These are phyloP conservation scores for Sarcoramphus papa DNA, from an alignment of 2,797 vertebrate species.

Conservation along the genomic window DNA sequence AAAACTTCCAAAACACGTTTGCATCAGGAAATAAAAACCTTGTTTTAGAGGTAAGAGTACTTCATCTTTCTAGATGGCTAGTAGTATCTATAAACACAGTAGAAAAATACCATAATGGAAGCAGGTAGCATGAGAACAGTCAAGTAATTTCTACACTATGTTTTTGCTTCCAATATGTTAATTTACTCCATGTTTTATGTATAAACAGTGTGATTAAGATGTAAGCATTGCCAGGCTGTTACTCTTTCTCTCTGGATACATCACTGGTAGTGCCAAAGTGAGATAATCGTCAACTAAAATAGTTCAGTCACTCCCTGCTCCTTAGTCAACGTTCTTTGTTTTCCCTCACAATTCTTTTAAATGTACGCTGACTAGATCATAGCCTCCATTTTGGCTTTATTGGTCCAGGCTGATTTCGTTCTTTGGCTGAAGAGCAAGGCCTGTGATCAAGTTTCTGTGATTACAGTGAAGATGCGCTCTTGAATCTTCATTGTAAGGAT, in stretches of 20 bases:
- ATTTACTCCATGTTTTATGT: background rate
- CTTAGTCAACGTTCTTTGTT: background rate
- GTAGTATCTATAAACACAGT: background rate
- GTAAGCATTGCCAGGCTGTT: background rate
- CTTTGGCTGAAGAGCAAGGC: background rate
- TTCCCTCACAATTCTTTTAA: background rate
- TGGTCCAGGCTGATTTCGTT: background rate
- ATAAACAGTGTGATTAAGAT: background rate
- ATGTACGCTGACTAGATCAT: background rate
- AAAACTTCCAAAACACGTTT: background rate
- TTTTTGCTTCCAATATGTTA: background rate
- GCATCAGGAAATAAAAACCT: background rate
- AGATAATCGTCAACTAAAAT: background rate
- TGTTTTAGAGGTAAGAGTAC: background rate
- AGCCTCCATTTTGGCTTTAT: background rate
- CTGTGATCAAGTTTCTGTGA: background rate
- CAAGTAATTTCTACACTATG: background rate
- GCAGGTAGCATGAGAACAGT: background rate
- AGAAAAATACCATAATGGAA: background rate
- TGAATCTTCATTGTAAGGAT: background rate
- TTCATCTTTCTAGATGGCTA: background rate
- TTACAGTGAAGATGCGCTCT: background rate
- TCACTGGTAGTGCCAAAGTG: background rate
- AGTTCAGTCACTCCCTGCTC: background rate
- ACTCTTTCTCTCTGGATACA: background rate